These are phyloP conservation scores for Uria aalge DNA, from an alignment of 2,113 vertebrate genomes.

Conservation along the genomic window DNA sequence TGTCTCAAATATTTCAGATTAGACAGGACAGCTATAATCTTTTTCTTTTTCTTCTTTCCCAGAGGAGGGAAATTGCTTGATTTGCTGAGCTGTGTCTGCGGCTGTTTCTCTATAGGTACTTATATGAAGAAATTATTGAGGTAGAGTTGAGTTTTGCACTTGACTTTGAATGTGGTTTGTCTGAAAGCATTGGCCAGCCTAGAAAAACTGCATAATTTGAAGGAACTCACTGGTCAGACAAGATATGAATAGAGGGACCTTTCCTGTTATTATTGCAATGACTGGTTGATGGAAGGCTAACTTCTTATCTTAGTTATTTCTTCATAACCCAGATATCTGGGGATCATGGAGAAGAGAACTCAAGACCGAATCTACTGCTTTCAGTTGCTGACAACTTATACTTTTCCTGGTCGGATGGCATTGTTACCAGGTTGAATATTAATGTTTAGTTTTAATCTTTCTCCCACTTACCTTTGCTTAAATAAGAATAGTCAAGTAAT, in stretches of 20 bases:
- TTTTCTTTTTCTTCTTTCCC: slow-evolving; percentile 15
- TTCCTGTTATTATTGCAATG: neutral
- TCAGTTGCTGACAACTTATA: neutral
- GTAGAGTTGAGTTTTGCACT: neutral
- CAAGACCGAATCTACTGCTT: neutral
- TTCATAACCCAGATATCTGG: neutral
- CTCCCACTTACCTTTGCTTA: neutral
- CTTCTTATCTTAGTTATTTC: neutral
- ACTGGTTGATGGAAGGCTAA: neutral
- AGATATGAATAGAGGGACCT: neutral
- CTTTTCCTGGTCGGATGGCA: neutral
- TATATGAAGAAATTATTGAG: neutral
- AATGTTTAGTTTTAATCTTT: neutral
- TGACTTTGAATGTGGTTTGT: neutral
- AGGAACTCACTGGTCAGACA: neutral
- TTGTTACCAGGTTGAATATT: neutral
- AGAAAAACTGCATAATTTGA: neutral
- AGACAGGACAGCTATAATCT: slow-evolving; percentile 20
- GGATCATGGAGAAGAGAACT: neutral
- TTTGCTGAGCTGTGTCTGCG: neutral
- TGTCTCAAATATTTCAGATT: slow-evolving; percentile 53
- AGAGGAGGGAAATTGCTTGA: slow-evolving; percentile 2
- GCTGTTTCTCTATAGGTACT: neutral
- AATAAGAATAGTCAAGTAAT: neutral
- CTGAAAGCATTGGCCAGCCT: neutral